These are phyloP conservation scores for Dioctria linearis DNA, from an alignment of 2,888 invertebrate species.

Conservation along the genomic window DNA sequence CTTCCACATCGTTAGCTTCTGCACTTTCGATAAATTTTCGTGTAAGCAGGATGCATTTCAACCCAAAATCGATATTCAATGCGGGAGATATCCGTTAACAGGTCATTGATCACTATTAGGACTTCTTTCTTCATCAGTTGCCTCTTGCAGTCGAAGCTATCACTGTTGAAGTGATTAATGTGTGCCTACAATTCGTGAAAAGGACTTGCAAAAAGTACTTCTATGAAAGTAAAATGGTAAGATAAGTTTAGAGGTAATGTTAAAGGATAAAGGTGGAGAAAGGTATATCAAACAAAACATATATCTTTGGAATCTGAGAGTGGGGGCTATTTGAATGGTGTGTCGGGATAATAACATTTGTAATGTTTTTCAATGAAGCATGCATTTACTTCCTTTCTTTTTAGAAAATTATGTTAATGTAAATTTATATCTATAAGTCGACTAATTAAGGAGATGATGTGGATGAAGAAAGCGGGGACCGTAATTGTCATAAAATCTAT, in stretches of 20 bases:
- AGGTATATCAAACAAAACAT: background rate
- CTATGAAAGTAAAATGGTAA: background rate
- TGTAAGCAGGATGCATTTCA: constrained; percentile 21
- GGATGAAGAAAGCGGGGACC: too few relatives aligned
- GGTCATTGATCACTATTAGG: constrained; percentile 27
- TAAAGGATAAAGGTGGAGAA: constrained; percentile 2
- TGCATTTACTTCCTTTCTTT: background rate
- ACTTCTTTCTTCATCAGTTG: constrained; percentile 15
- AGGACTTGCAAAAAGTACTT: background rate
- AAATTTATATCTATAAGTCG: background rate
- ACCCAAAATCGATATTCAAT: constrained; percentile 18
- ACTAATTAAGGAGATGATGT: background rate
- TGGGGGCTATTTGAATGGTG: background rate
- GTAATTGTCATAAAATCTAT: too few relatives aligned
- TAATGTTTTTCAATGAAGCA: constrained; percentile 3
- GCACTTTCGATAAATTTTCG: constrained; percentile 24
- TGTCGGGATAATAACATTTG: background rate
- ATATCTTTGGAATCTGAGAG: background rate
- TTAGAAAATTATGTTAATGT: background rate
- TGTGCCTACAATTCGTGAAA: background rate
- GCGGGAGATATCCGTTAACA: constrained; percentile 27
- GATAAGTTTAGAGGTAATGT: background rate
- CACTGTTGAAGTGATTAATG: constrained; percentile 15
- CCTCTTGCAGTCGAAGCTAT: background rate
- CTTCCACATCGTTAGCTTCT: constrained; percentile 29